Percentiles rank a stretch among this genome's conserved stretches.
These are phyloP conservation scores for Furnarius figulus DNA, from an alignment of 2,113 vertebrate genomes.

Conservation along the genomic window DNA sequence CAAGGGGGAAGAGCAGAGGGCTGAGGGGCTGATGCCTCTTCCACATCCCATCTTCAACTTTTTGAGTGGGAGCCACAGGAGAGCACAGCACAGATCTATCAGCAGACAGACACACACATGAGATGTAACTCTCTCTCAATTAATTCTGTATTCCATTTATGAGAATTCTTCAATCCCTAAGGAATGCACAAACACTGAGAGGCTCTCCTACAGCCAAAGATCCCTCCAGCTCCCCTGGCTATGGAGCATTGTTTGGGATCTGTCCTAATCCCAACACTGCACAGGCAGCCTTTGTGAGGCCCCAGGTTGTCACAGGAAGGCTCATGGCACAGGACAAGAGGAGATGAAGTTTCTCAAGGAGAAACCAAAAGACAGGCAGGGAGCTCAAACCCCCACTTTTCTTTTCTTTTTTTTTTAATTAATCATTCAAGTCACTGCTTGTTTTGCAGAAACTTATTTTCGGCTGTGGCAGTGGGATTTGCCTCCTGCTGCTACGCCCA, in stretches of 20 bases:
- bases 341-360: background rate
- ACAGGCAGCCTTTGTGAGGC: background rate
- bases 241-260: background rate
- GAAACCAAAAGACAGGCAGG: background rate
- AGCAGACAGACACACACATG: background rate
- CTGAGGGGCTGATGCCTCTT: background rate
- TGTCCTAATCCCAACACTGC: background rate
- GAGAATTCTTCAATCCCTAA: background rate
- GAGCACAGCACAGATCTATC: background rate
- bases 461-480: background rate
- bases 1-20: accelerated
- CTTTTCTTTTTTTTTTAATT: background rate
- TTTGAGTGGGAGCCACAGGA: background rate
- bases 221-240: background rate
- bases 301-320: background rate
- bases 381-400: background rate
- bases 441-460: slow-evolving; percentile 1
- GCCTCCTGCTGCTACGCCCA: background rate
- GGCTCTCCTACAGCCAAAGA: background rate
- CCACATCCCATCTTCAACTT: background rate
- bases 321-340: accelerated
- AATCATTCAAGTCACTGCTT: background rate
- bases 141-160: background rate
- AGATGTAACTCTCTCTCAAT: background rate
- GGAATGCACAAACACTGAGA: background rate